Evolutionary conservation across 1,140 invertebrate species (phyloP), one percentile per base, ranked within the genome.

Genomic region (Procambarus clarkii): DNA sequence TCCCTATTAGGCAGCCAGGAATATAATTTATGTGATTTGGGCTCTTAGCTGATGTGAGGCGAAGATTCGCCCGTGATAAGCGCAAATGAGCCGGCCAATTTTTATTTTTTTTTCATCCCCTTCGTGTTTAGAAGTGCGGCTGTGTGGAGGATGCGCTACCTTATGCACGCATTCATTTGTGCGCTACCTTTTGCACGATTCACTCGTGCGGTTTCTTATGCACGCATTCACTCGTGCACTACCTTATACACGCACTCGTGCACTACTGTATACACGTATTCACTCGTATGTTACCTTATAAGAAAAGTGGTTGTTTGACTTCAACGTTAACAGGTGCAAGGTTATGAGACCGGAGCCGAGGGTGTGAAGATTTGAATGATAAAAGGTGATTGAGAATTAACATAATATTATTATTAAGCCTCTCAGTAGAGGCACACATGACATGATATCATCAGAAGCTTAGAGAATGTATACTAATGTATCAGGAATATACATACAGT

Each of bases 21-120:
- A 81, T 81, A 81, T 81, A 81, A 81, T 81, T 81, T 81, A 81
- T 81, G 79, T 81, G 79, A 81, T 81, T 81, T 34, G 79, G 46
- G 24, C 79, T 81, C 79, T 58, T 81, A 81, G 54, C 79, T 81
- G 79, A 81, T 54, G 79, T 50, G 79, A 54, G 46, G 79, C 48
- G 46, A 48, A 81, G 79, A 81, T 81, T 81, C 48, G 54, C 79
- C 21, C n/a, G 50, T 58, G 79, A 81, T 81, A 81, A 81, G 5
- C n/a, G 18, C 79, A 81, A 81, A 81, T 81, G 79, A 81, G 79
- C 54, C 21, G 48, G 45, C 48, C 79, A 34, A 2, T 81, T 81
- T 81, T 81, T 81, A 13, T 54, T 54, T n/a, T 81, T 54, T 81
- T 81, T 81, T 50, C 79, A 21, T 48, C 48, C 21, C 21, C 7